A percentile compares a stretch with the other conserved stretches of the same genome.
These are phyloP conservation scores for Guaruba guarouba DNA, from an alignment of 2,113 vertebrate species.

Conservation along the genomic window DNA sequence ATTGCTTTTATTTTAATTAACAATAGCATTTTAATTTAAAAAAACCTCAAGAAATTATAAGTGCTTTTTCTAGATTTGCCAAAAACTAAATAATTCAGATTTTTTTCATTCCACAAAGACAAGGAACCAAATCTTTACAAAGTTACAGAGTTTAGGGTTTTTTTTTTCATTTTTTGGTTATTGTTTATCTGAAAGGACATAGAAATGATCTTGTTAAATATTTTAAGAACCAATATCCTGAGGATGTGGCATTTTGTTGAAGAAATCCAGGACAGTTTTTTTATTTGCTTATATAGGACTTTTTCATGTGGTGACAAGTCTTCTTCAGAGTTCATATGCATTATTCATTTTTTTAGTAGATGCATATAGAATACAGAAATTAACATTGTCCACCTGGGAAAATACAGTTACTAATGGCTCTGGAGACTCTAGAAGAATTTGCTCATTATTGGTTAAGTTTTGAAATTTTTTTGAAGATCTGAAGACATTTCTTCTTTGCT, in stretches of 20 bases:
- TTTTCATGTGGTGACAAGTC: not conserved
- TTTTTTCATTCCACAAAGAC: not conserved
- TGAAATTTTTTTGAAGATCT: not conserved
- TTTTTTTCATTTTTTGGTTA: not conserved
- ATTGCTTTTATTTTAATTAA: not conserved
- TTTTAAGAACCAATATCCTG: not conserved
- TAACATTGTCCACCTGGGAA: not conserved
- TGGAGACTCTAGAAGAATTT: not conserved
- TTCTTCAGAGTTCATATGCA: not conserved
- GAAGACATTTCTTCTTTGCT: not conserved
- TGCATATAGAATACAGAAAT: not conserved
- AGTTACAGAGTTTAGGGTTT: accelerated
- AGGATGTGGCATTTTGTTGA: not conserved
- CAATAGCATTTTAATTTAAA: not conserved
- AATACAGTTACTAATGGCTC: not conserved
- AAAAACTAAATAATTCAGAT: not conserved
- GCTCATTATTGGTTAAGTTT: not conserved
- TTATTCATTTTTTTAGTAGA: not conserved
- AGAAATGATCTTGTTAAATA: accelerated
- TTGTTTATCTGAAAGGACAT: not conserved
- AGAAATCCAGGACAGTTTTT: not conserved
- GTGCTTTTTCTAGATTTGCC: not conserved
- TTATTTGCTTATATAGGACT: not conserved
- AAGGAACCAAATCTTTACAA: not conserved
- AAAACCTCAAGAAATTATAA: not conserved